Evolutionary conservation across 2,113 vertebrate species (phyloP).

Genomic region (Rhinogobius similis): DNA sequence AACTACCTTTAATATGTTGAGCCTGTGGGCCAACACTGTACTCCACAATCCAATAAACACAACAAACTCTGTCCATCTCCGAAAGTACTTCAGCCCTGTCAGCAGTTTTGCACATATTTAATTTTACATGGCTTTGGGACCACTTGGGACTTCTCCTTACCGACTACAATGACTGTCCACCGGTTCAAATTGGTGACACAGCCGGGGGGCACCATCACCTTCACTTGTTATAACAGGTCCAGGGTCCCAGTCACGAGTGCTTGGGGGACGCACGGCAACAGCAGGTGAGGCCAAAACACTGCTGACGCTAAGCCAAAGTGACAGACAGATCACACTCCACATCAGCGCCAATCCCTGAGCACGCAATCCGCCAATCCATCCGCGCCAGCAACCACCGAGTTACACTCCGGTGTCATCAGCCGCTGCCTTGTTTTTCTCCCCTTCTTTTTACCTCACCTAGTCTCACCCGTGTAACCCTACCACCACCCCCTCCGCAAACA

Average conservation of each 20-base stretch:
- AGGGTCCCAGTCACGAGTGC: constrained; percentile 28
- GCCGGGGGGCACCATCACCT: constrained; percentile 3
- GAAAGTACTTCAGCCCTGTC: not conserved
- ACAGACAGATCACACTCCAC: constrained; percentile 62
- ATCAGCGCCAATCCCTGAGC: constrained; percentile 49
- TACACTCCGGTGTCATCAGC: constrained; percentile 67
- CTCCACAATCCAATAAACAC: constrained; percentile 2
- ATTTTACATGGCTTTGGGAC: not conserved
- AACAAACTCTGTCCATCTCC: constrained; percentile 2
- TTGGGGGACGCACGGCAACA: constrained; percentile 23
- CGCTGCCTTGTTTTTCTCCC: constrained; percentile 19
- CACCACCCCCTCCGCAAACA: not conserved
- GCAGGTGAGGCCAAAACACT: constrained; percentile 50
- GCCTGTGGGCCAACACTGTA: not conserved
- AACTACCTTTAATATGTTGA: not conserved
- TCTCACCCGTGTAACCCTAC: constrained; percentile 23
- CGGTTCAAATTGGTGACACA: constrained; percentile 7
- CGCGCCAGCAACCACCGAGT: constrained; percentile 46
- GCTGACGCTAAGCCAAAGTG: constrained; percentile 61
- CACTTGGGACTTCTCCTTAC: not conserved
- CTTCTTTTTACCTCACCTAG: constrained; percentile 44
- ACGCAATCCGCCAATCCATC: constrained; percentile 28
- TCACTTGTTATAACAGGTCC: constrained; percentile 6
- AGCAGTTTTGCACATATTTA: constrained; percentile 6
- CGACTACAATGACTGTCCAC: not conserved